These are phyloP conservation scores for Cichlasoma orientale DNA, from an alignment of 2,797 vertebrate genomes.

Conservation along the genomic window DNA sequence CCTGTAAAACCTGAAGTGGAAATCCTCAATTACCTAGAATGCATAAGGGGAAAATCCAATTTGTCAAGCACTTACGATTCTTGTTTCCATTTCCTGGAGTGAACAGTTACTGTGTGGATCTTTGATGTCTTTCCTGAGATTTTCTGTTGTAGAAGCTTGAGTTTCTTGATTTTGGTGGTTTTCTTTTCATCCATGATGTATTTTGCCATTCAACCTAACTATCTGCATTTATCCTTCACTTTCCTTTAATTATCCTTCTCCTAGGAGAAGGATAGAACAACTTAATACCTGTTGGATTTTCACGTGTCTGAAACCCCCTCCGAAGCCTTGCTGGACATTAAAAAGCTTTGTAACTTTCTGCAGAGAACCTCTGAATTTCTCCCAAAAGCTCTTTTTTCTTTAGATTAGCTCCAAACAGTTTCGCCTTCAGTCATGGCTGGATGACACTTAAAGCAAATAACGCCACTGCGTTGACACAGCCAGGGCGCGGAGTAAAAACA, in stretches of 20 bases:
- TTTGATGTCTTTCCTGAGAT: slow-evolving; percentile 14
- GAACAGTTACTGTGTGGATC: slow-evolving; percentile 23
- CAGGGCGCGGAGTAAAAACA: background rate
- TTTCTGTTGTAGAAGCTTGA: background rate
- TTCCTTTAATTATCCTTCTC: background rate
- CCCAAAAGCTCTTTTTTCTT: background rate
- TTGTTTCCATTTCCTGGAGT: slow-evolving; percentile 35
- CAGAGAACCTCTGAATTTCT: background rate
- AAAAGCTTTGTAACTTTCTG: background rate
- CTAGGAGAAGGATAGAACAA: background rate
- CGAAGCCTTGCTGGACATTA: background rate
- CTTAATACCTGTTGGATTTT: background rate
- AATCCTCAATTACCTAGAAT: slow-evolving; percentile 54
- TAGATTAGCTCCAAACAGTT: background rate
- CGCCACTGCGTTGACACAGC: background rate
- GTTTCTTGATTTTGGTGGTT: background rate
- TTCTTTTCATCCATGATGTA: slow-evolving; percentile 15
- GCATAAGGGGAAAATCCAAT: slow-evolving; percentile 32
- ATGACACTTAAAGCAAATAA: background rate
- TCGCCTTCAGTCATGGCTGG: background rate
- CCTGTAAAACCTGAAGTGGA: slow-evolving; percentile 44
- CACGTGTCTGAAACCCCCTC: background rate
- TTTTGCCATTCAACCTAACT: background rate
- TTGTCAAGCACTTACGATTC: slow-evolving; percentile 24
- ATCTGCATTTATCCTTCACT: background rate